Evolutionary conservation across 2,797 vertebrate species (phyloP).

Genomic region (Lycodopsis pacificus): DNA sequence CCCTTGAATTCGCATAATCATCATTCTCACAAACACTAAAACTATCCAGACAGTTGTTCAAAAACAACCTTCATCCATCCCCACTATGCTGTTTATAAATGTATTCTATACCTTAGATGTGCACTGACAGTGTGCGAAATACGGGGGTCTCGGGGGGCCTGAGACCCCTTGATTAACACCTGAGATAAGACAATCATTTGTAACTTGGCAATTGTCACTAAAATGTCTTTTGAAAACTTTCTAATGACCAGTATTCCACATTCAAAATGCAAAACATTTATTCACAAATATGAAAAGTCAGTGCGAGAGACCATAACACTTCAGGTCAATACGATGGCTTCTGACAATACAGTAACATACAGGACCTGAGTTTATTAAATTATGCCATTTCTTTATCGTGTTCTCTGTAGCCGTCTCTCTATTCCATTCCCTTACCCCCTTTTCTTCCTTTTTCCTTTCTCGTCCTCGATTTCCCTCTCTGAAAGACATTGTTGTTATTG

Average conservation of each 20-base stretch:
- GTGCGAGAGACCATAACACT: neutral
- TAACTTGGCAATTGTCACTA: too few relatives aligned
- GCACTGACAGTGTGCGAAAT: neutral
- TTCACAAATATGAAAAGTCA: too few relatives aligned
- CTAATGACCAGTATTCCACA: too few relatives aligned
- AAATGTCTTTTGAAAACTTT: too few relatives aligned
- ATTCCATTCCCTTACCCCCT: neutral
- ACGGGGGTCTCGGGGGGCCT: too few relatives aligned
- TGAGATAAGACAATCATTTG: too few relatives aligned
- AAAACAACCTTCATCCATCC: neutral
- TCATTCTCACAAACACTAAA: neutral
- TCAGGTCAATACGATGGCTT: neutral
- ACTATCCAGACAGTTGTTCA: neutral
- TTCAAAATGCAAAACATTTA: too few relatives aligned
- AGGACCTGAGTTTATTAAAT: neutral
- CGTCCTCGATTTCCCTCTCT: neutral
- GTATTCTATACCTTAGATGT: constrained; percentile 1
- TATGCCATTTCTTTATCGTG: neutral
- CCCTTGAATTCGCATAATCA: neutral
- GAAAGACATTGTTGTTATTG: constrained; percentile 16
- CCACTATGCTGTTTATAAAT: constrained; percentile 7
- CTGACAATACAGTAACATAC: constrained; percentile 2
- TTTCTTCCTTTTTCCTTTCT: neutral
- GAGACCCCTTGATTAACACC: too few relatives aligned
- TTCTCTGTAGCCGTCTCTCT: neutral